Evolutionary conservation across 1,140 invertebrate species (phyloP).

Genomic region (Sweltsa coloradensis): DNA sequence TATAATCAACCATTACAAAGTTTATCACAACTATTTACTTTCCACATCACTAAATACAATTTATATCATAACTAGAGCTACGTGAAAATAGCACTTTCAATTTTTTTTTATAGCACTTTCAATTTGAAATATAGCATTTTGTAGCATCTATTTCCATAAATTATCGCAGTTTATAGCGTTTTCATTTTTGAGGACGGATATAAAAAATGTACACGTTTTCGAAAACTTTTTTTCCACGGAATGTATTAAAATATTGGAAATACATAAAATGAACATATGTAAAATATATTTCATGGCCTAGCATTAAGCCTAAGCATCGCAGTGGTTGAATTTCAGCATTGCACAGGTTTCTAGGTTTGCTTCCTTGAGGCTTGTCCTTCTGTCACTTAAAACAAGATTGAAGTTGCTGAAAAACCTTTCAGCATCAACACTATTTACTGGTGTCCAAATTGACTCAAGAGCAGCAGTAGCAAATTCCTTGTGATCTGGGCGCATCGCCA

Average conservation of each 20-base stretch:
- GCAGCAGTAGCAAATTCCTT: background rate
- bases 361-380: background rate
- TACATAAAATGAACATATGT: background rate
- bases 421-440: constrained; percentile 6
- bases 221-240: background rate
- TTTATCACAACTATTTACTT: too few relatives aligned
- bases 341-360: background rate
- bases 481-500: background rate
- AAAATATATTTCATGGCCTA: background rate
- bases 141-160: constrained; percentile 3
- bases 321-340: constrained; percentile 1
- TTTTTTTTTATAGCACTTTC: too few relatives aligned
- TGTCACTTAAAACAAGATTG: constrained; percentile 4
- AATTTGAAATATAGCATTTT: too few relatives aligned
- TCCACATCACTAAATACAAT: too few relatives aligned
- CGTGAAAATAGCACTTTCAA: too few relatives aligned
- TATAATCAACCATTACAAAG: too few relatives aligned
- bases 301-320: background rate
- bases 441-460: background rate
- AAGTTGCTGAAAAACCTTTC: constrained; percentile 5
- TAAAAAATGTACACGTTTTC: background rate
- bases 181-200: background rate
- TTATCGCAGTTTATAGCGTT: constrained; percentile 1
- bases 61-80: too few relatives aligned
- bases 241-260: background rate